Evolutionary conservation across 2,113 vertebrate species (phyloP).

Genomic region (Cricetomys ansorgei): DNA sequence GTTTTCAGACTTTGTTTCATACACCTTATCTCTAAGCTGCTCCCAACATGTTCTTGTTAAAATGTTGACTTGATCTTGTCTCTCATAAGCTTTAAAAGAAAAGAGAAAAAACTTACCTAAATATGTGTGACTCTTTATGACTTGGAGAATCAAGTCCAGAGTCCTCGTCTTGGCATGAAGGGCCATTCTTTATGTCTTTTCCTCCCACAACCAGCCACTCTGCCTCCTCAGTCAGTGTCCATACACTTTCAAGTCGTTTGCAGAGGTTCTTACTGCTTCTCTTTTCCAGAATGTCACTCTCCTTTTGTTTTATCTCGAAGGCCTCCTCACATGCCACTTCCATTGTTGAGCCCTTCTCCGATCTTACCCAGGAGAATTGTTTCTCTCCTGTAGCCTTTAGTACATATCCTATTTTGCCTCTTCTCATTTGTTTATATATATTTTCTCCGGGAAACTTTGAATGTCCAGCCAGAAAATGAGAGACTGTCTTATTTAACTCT

Average conservation of each 20-base stretch:
- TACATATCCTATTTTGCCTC: background rate
- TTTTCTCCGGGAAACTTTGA: conserved; percentile 1
- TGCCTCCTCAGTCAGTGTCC: background rate
- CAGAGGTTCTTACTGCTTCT: conserved; percentile 1
- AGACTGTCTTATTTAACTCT: background rate
- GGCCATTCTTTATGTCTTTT: background rate
- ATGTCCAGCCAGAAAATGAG: background rate
- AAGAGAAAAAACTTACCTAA: background rate
- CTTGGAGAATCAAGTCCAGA: background rate
- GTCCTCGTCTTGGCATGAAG: background rate
- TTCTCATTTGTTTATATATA: background rate
- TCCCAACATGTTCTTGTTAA: background rate
- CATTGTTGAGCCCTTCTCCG: background rate
- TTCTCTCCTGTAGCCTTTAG: background rate
- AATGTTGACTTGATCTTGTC: background rate
- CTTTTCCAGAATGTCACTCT: background rate
- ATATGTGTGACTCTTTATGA: background rate
- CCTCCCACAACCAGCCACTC: background rate
- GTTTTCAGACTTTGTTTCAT: background rate
- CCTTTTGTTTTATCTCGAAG: background rate
- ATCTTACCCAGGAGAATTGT: background rate
- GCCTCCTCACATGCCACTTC: background rate
- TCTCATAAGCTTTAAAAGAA: background rate
- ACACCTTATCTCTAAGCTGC: background rate
- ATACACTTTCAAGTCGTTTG: background rate